Evolutionary conservation across 30 jellyfish, hydroid and myxozoan genomes (phyloP), one percentile per base, ranked within the genome.

Genomic region (Hydra vulgaris): DNA sequence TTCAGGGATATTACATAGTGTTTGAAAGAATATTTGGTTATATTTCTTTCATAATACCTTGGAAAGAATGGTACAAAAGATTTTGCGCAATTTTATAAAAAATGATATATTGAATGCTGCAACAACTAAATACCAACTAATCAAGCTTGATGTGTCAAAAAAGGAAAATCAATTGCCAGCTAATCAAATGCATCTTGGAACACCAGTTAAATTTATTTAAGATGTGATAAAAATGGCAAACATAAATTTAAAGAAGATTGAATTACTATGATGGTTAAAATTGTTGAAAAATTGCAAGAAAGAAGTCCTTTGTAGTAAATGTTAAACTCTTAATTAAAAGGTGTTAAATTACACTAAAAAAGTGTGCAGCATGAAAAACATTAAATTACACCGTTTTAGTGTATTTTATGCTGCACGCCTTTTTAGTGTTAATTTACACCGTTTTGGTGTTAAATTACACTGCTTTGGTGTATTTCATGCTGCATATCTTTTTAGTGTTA

Each of bases 101-200:
- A 40, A 40, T 3, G 61, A 40, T 5, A 12, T 40, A 40, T 40
- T 40, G 61, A 40, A 40, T 40, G 61, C 61, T 40, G 61, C 61
- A 40, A 40, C 61, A 5, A 40, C 61, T 3, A 40, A 5, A 40
- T 40, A 40, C 61, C 61, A 40, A 40, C 61, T 40, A 40, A 40
- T 40, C 61, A 40, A 40, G 61, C 61, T 69, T 69, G 5, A 69
- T 20, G 76, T 69, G 25, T 3, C 25, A 20, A 69, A 69, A 23
- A 69, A 69, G 76, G 76, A 69, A 69, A 69, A 69, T 15, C 76
- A 20, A 69, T 69, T 69, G 27, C 76, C 12, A 20, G 76, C 76
- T 69, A 12, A 69, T 69, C 25, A 20, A 23, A 69, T 69, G 15
- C 5, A 69, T 21, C 76, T 69, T 69, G 76, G 76, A 3, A 69